Base-by-base conservation (phyloP, 2,888 invertebrate genomes). In the Brenthis hecate region DNA sequence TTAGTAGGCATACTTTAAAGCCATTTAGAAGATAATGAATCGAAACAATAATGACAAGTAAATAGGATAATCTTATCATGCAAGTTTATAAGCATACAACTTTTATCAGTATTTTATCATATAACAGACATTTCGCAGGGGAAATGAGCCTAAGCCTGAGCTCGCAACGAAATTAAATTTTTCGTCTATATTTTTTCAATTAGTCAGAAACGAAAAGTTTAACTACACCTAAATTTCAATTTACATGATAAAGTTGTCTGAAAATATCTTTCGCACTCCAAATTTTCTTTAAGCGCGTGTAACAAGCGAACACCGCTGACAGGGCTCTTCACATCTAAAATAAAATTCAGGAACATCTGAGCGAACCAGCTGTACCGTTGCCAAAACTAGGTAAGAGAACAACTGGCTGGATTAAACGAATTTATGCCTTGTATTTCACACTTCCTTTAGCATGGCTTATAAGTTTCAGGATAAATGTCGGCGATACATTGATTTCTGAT, bases 311-410 rank as follows among this genome's bases (percentile, higher is more conserved):
- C 32, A 58, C 23, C 43, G 67, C 69, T 72, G 72, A 69, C 66
- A 47, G 23, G 57, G 55, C 62, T 70, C 56, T 65, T 68, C 36
- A 57, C 36, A 56, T 50, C 64, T 66, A 36, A 72, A 69, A 69
- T 72, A 72, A 69, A 70, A 69, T 67, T 67, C 55, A 50, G 13
- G 69, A 72, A 72, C 69, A 72, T 61, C 62, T 57, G 66, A 63
- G 57, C 63, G 66, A 63, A 65, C 50, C 65, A 65, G 57, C 56
- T 66, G 66, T 23, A 56, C 43, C 43, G 57, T 47, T 66, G 71
- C 69, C 69, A 64, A 69, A 60, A 69, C 63, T 28, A 47, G 23
- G 66, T 65, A 56, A 58, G 61, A 43, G 36, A 43, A 65, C 61
- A 65, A 65, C 57, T 57, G 55, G 60, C 48, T 61, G 55, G 56